Percentiles rank a stretch among this genome's conserved stretches.
Conservation (phyloP, 2,888 invertebrate genomes). For the Siphonodentalium dalli region DNA sequence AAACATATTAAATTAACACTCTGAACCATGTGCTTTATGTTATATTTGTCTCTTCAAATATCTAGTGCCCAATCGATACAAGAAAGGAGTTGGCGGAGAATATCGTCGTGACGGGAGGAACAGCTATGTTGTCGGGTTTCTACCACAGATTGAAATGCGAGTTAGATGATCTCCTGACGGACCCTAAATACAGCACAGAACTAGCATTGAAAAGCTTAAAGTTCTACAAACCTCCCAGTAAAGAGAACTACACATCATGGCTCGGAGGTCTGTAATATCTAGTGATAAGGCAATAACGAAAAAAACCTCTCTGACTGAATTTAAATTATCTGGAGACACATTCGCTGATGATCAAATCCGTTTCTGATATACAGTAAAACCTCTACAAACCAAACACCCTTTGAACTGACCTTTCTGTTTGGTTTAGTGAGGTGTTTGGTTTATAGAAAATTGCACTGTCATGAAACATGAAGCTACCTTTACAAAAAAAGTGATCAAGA, state of each 20-base stretch:
- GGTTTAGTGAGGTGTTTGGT: no score
- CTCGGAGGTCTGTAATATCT: slow-evolving; percentile 75
- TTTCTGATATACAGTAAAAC: no score
- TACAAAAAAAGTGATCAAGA: no score
- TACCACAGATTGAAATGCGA: slow-evolving; percentile 81
- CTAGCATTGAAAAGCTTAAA: slow-evolving; percentile 75
- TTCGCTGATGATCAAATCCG: no score
- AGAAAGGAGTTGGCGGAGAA: slow-evolving; percentile 80
- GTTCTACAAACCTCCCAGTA: slow-evolving; percentile 82
- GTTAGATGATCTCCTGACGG: slow-evolving; percentile 73
- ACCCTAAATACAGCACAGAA: slow-evolving; percentile 67
- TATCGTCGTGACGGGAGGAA: slow-evolving; percentile 87
- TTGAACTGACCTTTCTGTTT: no score
- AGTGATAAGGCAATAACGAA: no score
- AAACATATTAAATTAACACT: not conserved
- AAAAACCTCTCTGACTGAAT: no score
- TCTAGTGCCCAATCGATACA: slow-evolving; percentile 82
- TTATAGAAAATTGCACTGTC: no score
- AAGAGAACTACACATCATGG: slow-evolving; percentile 86
- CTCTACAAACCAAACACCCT: no score
- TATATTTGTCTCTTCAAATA: slow-evolving; percentile 19
- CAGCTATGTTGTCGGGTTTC: slow-evolving; percentile 83
- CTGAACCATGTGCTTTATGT: not conserved
- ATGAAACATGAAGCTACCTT: no score
- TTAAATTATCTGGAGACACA: no score